Evolutionary conservation across 37 sponge, comb jelly and placozoan species (phyloP).

Genomic region (Chondrilla cf. caribensis): DNA sequence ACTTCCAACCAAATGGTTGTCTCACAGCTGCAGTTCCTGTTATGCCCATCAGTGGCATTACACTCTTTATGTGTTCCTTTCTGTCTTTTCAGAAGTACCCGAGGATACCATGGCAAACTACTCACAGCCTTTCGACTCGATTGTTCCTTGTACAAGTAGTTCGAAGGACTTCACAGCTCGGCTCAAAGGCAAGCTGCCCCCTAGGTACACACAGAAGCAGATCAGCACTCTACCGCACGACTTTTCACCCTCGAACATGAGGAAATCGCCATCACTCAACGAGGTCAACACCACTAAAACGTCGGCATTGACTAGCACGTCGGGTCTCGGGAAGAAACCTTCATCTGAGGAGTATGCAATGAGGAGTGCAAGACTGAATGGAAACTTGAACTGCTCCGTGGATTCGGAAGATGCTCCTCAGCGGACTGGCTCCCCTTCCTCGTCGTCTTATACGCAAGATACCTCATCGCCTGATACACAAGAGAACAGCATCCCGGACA

Average conservation of each 20-base stretch:
- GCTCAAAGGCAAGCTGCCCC: not conserved
- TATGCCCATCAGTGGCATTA: too few species aligned
- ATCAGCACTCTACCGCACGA: not conserved
- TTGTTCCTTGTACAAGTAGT: not conserved
- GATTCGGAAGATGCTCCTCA: not conserved
- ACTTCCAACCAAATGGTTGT: too few species aligned
- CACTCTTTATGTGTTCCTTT: too few species aligned
- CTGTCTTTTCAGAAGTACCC: not conserved
- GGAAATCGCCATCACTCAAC: not conserved
- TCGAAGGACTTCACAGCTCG: too few species aligned
- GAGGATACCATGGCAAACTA: not conserved
- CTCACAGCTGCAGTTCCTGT: too few species aligned
- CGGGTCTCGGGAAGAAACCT: too few species aligned
- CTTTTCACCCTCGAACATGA: not conserved
- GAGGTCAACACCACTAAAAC: not conserved
- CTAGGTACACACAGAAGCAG: not conserved
- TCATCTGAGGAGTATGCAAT: not conserved
- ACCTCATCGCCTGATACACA: not conserved
- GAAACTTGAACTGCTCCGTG: not conserved
- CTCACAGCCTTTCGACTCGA: constrained; percentile 15
- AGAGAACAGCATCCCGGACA: not conserved
- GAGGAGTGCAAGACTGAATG: not conserved
- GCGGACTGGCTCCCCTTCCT: not conserved
- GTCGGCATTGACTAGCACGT: too few species aligned
- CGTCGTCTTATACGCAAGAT: not conserved